phyloP scores from a whole-genome alignment of 2,888 invertebrate genomes.

The Aleiodes testaceus region DNA sequence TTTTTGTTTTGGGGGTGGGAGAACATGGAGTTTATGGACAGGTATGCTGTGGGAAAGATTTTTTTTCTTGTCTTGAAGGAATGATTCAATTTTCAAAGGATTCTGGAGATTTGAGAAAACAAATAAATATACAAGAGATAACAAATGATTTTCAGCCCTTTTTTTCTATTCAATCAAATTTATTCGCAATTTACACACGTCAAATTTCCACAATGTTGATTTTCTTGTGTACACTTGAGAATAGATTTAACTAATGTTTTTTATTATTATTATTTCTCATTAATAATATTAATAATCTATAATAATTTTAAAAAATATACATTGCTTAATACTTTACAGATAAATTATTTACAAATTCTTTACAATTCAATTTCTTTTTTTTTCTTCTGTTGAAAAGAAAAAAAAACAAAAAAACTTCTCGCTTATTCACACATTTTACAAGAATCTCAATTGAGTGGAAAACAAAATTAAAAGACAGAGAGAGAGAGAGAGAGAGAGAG shows the following conservation, averaged over 20 bases:
- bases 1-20: background rate
- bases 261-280: constrained; percentile 19
- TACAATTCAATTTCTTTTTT: constrained; percentile 12
- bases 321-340: constrained; percentile 43
- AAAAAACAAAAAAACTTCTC: constrained; percentile 44
- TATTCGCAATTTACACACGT: constrained; percentile 35
- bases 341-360: constrained; percentile 45
- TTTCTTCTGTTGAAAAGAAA: background rate
- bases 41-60: constrained; percentile 13
- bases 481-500: background rate
- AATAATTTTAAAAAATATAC: constrained; percentile 43
- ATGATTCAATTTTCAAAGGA: constrained; percentile 14
- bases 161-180: constrained; percentile 31
- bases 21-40: constrained; percentile 9
- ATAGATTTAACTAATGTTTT: constrained; percentile 30
- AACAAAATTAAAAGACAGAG: background rate
- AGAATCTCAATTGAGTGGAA: constrained; percentile 10
- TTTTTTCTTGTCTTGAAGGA: background rate
- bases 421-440: constrained; percentile 69
- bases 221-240: constrained; percentile 4
- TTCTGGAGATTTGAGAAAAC: constrained; percentile 1
- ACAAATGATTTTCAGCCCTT: background rate
- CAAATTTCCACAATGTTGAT: constrained; percentile 12
- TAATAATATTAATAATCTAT: constrained; percentile 23
- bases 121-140: background rate